Percentiles rank a stretch among this genome's conserved stretches.
Conservation (phyloP, 1,140 invertebrate genomes). For the Diprion similis region DNA sequence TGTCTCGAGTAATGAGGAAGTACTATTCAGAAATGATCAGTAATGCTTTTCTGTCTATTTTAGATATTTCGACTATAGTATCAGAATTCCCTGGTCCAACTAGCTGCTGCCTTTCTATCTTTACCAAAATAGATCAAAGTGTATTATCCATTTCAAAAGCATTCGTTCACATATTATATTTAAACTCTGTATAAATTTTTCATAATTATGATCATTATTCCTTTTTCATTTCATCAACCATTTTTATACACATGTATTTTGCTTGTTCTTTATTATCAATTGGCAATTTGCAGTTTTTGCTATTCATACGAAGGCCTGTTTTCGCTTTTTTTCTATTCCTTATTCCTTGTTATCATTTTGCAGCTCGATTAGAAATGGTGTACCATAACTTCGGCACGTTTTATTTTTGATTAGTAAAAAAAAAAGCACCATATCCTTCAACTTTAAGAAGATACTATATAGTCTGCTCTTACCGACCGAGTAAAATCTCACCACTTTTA, state of each 20-base stretch:
- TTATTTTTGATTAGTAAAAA: no score
- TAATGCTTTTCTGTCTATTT: background rate
- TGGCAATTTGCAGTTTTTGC: no score
- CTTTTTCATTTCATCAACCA: background rate
- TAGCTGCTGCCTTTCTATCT: slow-evolving; percentile 24
- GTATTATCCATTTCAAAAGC: slow-evolving; percentile 50
- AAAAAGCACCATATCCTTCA: no score
- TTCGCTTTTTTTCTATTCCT: no score
- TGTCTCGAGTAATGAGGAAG: slow-evolving; percentile 23
- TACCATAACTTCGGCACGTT: no score
- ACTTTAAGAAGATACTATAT: no score
- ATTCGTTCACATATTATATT: slow-evolving; percentile 38
- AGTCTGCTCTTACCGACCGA: no score
- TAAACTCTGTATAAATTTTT: background rate
- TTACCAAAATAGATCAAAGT: slow-evolving; percentile 56
- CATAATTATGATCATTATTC: background rate
- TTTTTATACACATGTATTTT: slow-evolving; percentile 6
- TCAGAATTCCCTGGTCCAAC: slow-evolving; percentile 8
- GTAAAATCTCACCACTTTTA: no score
- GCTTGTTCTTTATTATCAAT: slow-evolving; percentile 11
- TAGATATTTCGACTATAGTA: background rate
- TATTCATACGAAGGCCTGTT: no score
- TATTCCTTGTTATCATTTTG: no score
- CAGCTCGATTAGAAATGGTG: no score
- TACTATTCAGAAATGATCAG: no score